Evolutionary conservation across 2,797 vertebrate genomes (phyloP).

Genomic region (Coregonus ussuriensis): DNA sequence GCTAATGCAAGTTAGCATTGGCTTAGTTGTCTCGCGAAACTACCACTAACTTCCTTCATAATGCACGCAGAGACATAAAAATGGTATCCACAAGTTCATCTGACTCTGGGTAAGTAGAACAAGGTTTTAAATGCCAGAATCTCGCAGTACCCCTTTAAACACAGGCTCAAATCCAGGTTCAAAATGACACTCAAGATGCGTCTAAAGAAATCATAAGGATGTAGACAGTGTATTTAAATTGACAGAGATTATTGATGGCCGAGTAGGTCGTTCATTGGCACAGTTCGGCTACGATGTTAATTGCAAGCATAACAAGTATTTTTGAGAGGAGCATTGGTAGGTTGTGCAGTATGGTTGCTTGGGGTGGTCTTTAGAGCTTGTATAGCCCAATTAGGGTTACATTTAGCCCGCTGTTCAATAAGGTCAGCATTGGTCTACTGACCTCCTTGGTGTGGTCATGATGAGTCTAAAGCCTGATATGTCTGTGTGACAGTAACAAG

Average conservation of each 20-base stretch:
- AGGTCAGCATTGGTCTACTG: neutral
- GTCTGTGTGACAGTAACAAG: slow-evolving; percentile 9
- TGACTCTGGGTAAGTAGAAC: too few species aligned
- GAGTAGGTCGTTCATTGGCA: neutral
- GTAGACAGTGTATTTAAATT: neutral
- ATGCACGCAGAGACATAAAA: too few species aligned
- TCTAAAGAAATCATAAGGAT: neutral
- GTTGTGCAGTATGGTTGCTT: neutral
- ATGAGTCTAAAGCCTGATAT: neutral
- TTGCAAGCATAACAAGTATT: neutral
- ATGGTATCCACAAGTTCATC: too few species aligned
- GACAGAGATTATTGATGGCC: neutral
- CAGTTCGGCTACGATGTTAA: neutral
- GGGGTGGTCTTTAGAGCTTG: neutral
- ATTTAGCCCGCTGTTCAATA: neutral
- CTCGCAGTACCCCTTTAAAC: too few species aligned
- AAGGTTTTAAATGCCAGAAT: too few species aligned
- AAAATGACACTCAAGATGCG: neutral
- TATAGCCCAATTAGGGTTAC: neutral
- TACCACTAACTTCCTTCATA: too few species aligned
- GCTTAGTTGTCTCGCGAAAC: too few species aligned
- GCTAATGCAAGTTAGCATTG: too few species aligned
- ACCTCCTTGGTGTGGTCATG: neutral
- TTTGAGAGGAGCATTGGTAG: neutral
- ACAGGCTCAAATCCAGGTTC: too few species aligned